Base-by-base conservation (phyloP, 2,797 vertebrate genomes). In the Sandelia bainsii region DNA sequence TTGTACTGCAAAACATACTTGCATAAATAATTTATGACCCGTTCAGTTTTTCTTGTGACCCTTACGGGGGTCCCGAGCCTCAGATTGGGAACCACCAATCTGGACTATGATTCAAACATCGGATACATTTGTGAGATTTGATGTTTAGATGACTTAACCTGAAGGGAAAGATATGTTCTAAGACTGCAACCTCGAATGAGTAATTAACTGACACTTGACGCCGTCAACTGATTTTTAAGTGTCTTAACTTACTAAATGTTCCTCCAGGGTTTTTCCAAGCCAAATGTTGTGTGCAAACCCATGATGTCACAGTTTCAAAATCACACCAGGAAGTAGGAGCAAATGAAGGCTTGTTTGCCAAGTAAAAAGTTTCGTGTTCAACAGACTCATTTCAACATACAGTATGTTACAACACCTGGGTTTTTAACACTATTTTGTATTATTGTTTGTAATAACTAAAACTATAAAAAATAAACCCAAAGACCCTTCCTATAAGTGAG, bases 291-390 rank as follows among this genome's bases (percentile, higher is more conserved):
- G 66, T 62, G n/a, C 22, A 65, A 73, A 66, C 14, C 54, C 17
- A 46, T 83, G 72, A 84, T 59, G 50, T 81, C 66, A 79, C n/a
- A 52, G 37, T 72, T 79, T 79, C 58, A 72, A 69, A 66, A 74
- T 71, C 34, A 51, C 44, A 70, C 50, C 29, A 12, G 63, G 56
- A 75, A 54, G 29, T n/a, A 49, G 10, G 25, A 61, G 7, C 13
- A 56, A 14, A 16, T 56, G 51, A 59, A 17, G 40, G 20, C 23
- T 65, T 69, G 17, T 62, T 34, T 48, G 32, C 45, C 19, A 25
- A 40, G 8, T 29, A 5, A 0, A 27, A 27, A 37, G 4, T 32
- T 5, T 17, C n/a, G 20, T 25, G 29, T 13, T 45, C 0, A 61
- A 20, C 29, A 29, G 27, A 7, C 32, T 67, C 12, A n/a, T 16